Evolutionary conservation across 2,888 invertebrate species (phyloP), one percentile per base, ranked within the genome.

Genomic region (Parelbella ahira): DNA sequence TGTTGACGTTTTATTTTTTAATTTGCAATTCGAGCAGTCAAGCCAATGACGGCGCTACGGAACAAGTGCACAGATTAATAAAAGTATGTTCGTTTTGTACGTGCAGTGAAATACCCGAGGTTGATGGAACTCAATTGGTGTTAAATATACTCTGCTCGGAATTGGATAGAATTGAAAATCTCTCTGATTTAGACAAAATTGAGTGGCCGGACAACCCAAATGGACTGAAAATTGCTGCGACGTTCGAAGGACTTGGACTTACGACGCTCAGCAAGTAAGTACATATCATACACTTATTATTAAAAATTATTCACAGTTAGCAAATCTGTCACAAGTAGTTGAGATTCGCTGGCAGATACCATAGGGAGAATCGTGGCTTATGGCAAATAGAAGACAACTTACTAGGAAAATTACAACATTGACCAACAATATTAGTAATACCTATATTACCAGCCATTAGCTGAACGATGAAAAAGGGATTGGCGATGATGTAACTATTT

Each of bases 231-330:
- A 78, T 88, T 44, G 64, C 77, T 0, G 87, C 83, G 1, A 61
- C 79, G 0, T 87, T 88, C 28, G 79, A 83, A 51, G 82, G 80
- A 13, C 51, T 88, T 37, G 78, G 76, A 9, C 54, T 86, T 24
- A 67, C 76, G 9, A 83, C 83, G 2, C 58, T 88, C 46, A 79
- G 77, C 65, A 87, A 83, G 88, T 88, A 66, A 72, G 84, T 79
- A 7, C 11, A 24, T 24, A 33, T 12, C 4, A 13, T 13, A n/a
- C n/a, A n/a, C n/a, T n/a, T n/a, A n/a, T n/a, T n/a, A n/a, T n/a
- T n/a, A n/a, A n/a, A n/a, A n/a, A n/a, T n/a, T n/a, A 25, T 36
- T 36, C 25, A 36, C 25, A 18, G 25, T 15, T 36, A 18, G 18
- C 25, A 32, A 30, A 30, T 20, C 30, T 34, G 1, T 13, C n/a